Conservation (phyloP, 2,888 invertebrate species). For the Poecilus cupreus region DNA sequence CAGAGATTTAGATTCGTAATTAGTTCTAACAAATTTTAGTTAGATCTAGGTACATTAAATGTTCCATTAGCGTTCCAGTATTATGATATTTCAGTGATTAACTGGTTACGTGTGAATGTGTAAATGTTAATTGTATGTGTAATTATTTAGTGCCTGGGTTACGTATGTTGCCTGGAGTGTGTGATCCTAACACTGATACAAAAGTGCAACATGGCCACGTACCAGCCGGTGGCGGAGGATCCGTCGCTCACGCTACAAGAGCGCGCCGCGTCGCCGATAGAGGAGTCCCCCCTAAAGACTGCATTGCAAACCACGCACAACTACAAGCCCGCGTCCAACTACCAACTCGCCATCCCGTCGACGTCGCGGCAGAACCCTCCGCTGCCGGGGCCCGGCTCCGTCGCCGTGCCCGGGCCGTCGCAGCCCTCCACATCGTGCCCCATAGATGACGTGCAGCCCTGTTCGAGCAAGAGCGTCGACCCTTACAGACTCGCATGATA, state of each 20-base stretch:
- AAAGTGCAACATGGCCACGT: slow-evolving; percentile 76
- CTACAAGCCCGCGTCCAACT: slow-evolving; percentile 70
- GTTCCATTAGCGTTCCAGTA: too few species aligned
- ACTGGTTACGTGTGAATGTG: too few species aligned
- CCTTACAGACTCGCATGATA: slow-evolving; percentile 71
- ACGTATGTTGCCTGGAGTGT: slow-evolving; percentile 78
- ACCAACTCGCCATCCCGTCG: slow-evolving; percentile 70
- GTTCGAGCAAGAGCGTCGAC: slow-evolving; percentile 72
- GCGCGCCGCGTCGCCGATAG: slow-evolving; percentile 67
- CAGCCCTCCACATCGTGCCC: slow-evolving; percentile 41
- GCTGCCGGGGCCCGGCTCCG: slow-evolving; percentile 34
- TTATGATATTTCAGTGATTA: too few species aligned
- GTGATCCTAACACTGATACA: slow-evolving; percentile 77
- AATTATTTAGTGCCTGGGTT: slow-evolving; percentile 79
- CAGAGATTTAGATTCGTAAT: too few species aligned
- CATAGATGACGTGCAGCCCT: slow-evolving; percentile 73
- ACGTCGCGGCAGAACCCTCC: slow-evolving; percentile 76
- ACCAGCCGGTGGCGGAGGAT: slow-evolving; percentile 79
- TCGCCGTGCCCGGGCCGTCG: slow-evolving; percentile 6
- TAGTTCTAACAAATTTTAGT: too few species aligned
- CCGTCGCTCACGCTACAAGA: slow-evolving; percentile 76
- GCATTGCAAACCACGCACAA: slow-evolving; percentile 72
- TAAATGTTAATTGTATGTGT: slow-evolving; percentile 5
- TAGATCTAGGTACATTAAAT: too few species aligned
- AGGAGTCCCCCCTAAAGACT: slow-evolving; percentile 66